These are phyloP conservation scores for Valencia hispanica DNA, from an alignment of 2,797 vertebrate genomes.

Conservation along the genomic window DNA sequence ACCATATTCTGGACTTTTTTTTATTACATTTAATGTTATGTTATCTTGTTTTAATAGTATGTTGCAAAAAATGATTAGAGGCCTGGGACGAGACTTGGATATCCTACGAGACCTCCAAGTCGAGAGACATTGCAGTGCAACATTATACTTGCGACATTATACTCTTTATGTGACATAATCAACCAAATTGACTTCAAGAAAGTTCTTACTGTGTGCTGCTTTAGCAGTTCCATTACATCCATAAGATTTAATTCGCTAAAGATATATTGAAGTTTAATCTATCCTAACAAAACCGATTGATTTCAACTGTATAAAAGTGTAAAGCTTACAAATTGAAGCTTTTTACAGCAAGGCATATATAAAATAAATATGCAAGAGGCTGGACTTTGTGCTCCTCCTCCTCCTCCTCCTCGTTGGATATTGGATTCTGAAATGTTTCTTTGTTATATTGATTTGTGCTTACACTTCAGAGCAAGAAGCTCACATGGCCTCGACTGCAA, in stretches of 20 bases:
- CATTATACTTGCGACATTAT: not conserved
- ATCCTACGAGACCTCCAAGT: no score
- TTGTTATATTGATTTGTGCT: constrained; percentile 68
- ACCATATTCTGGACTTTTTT: not conserved
- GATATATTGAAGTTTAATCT: no score
- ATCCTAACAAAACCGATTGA: not conserved
- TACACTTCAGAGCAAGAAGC: constrained; percentile 48
- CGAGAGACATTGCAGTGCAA: no score
- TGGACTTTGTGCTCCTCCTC: constrained; percentile 5
- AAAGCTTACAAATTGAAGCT: not conserved
- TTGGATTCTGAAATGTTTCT: constrained; percentile 68
- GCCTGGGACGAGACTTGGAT: not conserved
- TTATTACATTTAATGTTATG: not conserved
- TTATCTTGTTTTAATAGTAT: not conserved
- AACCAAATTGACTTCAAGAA: not conserved
- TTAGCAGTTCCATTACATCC: not conserved
- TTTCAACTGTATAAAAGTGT: not conserved
- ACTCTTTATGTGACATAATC: not conserved
- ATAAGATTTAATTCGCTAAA: not conserved
- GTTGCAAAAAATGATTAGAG: not conserved
- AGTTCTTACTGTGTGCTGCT: not conserved
- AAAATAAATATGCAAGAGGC: no score
- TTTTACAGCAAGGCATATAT: no score
- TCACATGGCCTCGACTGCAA: constrained; percentile 23
- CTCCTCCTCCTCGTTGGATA: constrained; percentile 40